Base-by-base conservation (phyloP, 2,797 vertebrate species). In the Sparus aurata region DNA sequence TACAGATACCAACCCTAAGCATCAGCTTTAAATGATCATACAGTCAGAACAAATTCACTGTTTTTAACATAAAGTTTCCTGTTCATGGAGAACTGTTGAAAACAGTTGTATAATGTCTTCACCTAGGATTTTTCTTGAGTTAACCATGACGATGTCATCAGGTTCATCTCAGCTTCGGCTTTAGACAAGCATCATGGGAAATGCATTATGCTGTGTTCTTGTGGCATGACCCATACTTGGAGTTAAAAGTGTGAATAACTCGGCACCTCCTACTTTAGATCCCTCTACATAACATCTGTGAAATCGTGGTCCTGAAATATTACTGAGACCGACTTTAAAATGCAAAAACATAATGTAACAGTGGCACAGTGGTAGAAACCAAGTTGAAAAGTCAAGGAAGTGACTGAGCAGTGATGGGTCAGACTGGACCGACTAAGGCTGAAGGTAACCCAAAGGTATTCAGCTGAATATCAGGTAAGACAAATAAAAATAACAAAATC, bases 221-320 rank as follows among this genome's bases (percentile, higher is more conserved):
- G 1, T 34, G 11, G 15, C 13, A 22, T 30, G 43, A 43, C 17
- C 17, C 1, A 45, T 27, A 52, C 4, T 10, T 3, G 10, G n/a
- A 20, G 12, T 55, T 45, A 17, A 45, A 53, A 16, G 7, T 27
- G 3, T 11, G 34, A 18, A 30, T 27, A 52, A 41, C 6, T 72
- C 2, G 5, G 7, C 9, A 27, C 53, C 22, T 27, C 27, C 69
- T 71, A n/a, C 25, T 49, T 23, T 50, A 12, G 5, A 30, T n/a
- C 53, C 22, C 17, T 58, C 54, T 59, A 63, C 49, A 16, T 55
- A 25, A 47, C 22, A 46, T 55, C 22, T 27, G 52, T 69, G 59
- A 12, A 50, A 17, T 46, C 27, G 23, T 38, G 18, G 10, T n/a
- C 17, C 55, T 65, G 45, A 25, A 49, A 55, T 55, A 47, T 25